phyloP scores from a whole-genome alignment of 2,888 invertebrate genomes.

The Diachrysia chrysitis region DNA sequence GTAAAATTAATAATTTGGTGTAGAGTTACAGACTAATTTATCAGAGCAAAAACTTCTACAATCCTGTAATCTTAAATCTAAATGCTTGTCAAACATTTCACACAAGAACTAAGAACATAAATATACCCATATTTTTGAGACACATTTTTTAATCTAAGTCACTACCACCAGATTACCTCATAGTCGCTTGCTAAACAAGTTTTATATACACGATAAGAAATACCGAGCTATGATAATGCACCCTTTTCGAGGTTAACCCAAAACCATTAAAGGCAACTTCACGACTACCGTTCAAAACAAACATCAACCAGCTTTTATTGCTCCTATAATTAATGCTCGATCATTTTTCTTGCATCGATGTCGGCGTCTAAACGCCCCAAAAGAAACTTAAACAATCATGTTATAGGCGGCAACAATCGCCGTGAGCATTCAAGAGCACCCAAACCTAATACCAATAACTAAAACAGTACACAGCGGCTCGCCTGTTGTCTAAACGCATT shows the following conservation, averaged over 20 bases:
- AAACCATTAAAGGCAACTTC: conserved; percentile 57
- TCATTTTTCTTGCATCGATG: conserved; percentile 68
- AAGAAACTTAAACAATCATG: conserved; percentile 60
- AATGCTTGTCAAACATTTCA: conserved; percentile 6
- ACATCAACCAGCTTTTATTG: conserved; percentile 72
- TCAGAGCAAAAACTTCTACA: background rate
- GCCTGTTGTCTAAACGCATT: conserved; percentile 85
- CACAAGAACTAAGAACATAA: conserved; percentile 1
- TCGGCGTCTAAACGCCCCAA: conserved; percentile 68
- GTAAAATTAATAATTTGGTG: background rate
- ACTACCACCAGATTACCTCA: conserved; percentile 20
- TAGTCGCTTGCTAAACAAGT: conserved; percentile 26
- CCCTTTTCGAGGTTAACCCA: conserved; percentile 38
- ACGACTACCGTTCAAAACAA: conserved; percentile 75
- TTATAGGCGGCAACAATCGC: conserved; percentile 69
- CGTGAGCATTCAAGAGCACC: conserved; percentile 69
- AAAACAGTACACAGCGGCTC: conserved; percentile 84
- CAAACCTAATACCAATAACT: conserved; percentile 85
- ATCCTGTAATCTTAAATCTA: conserved; percentile 16
- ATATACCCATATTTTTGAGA: background rate
- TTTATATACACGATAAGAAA: conserved; percentile 35
- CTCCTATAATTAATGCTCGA: conserved; percentile 77
- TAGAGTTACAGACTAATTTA: background rate
- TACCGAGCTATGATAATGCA: conserved; percentile 37
- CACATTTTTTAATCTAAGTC: conserved; percentile 9